Evolutionary conservation across 2,888 invertebrate species (phyloP), one percentile per base, ranked within the genome.

Genomic region (Agonopterix subpropinquella): DNA sequence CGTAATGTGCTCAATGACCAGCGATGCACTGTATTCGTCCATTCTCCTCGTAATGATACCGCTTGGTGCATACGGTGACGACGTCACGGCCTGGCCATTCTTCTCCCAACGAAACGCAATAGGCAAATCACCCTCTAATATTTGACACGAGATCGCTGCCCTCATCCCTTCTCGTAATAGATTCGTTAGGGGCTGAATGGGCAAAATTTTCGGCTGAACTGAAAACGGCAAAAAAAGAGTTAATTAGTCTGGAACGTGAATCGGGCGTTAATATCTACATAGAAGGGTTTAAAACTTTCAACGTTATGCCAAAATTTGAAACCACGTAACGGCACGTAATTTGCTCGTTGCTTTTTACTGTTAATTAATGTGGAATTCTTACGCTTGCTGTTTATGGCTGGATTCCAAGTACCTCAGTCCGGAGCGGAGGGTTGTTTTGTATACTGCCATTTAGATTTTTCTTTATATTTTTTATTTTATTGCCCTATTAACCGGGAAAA

Each of bases 61-160:
- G 55, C 80, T 87, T 37, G 87, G 77, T 1, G 87, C 84, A 57
- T 87, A 89, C 47, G 91, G 92, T 5, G 92, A 90, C 63, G 91
- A 91, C 57, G 92, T 90, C 62, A 96, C 92, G 4, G 93, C 90
- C 70, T 94, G 94, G 44, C 93, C 95, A 76, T 97, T 95, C 79
- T 96, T 93, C 71, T 95, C 95, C 97, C 97, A 98, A 48, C 94
- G 92, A 84, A 98, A 96, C 59, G 93, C 94, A 62, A 98, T 94
- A 45, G 98, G 98, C 64, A 96, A 91, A 87, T 98, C 97, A 15
- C 98, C 97, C 84, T 96, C 96, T 73, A 96, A 91, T 74, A 96
- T 95, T 85, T 96, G 95, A 78, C 96, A 97, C 59, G 96, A 94
- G 73, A 97, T 96, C 53, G 96, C 96, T 36, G 96, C 96, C 61